phyloP scores from a whole-genome alignment of 2,113 vertebrate species.

The Anguilla japonica region DNA sequence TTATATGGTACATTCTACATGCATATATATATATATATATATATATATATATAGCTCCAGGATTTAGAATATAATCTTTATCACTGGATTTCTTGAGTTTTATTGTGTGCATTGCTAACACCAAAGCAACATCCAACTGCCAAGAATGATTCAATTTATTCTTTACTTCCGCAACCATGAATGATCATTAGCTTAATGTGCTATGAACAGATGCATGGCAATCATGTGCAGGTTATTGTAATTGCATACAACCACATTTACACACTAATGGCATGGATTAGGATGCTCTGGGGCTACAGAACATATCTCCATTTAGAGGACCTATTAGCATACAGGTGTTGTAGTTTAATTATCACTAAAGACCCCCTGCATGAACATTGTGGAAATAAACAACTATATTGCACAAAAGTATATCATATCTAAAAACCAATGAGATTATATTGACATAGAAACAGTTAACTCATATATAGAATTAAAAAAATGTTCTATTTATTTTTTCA shows the following conservation, averaged over 20 bases:
- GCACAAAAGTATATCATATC: no score
- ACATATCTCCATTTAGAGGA: background rate
- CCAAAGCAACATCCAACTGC: background rate
- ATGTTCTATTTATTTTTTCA: no score
- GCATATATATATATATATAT: no score
- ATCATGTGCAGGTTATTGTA: background rate
- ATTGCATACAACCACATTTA: conserved; percentile 15
- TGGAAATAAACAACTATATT: no score
- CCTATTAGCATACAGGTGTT: background rate
- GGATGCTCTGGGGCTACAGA: background rate
- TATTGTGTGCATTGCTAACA: background rate
- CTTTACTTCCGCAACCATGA: background rate
- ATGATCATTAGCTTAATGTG: conserved; percentile 4
- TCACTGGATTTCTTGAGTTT: background rate
- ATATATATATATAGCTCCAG: no score
- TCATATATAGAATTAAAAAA: no score
- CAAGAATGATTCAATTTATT: conserved; percentile 12
- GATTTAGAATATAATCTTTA: no score
- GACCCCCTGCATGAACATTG: no score
- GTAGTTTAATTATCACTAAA: no score
- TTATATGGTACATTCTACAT: no score
- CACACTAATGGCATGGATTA: background rate
- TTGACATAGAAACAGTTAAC: no score
- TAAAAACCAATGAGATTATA: no score
- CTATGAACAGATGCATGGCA: conserved; percentile 8